phyloP scores from a whole-genome alignment of 64 coral and sea anemone genomes.

The Pachyseris speciosa region DNA sequence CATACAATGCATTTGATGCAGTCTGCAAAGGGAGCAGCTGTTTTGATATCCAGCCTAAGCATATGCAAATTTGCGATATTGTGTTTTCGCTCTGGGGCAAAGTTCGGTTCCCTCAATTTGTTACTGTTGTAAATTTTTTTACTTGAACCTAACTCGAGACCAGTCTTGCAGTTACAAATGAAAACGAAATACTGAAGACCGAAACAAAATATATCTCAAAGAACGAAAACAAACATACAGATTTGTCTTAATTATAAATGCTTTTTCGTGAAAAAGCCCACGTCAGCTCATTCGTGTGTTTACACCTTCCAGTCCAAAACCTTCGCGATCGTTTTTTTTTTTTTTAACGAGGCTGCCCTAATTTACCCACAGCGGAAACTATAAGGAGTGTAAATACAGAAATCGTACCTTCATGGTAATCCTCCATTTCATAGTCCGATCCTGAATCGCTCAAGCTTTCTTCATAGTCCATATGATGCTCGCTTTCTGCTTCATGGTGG shows the following conservation, averaged over 20 bases:
- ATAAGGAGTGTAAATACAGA: not conserved
- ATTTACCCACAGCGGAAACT: too few species aligned
- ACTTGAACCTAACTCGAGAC: too few species aligned
- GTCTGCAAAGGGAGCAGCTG: not conserved
- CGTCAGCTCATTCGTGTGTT: not conserved
- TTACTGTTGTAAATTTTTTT: not conserved
- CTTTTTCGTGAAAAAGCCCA: not conserved
- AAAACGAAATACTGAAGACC: not conserved
- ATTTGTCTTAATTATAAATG: not conserved
- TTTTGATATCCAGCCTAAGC: not conserved
- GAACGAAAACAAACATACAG: not conserved
- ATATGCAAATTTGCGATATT: not conserved
- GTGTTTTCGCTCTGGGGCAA: not conserved
- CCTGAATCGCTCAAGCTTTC: conserved; percentile 71
- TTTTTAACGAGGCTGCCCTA: not conserved
- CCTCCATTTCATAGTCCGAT: conserved; percentile 71
- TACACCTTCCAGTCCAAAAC: not conserved
- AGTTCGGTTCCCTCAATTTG: not conserved
- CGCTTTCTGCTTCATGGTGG: conserved; percentile 38
- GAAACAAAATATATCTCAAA: not conserved
- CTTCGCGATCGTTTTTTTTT: not conserved
- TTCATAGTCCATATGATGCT: conserved; percentile 12
- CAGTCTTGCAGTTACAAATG: too few species aligned
- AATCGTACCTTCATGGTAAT: conserved; percentile 41
- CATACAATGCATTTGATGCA: too few species aligned